Conservation (phyloP, 35 echinoderm and acorn worm genomes). For the Ophiothrix spiculata region DNA sequence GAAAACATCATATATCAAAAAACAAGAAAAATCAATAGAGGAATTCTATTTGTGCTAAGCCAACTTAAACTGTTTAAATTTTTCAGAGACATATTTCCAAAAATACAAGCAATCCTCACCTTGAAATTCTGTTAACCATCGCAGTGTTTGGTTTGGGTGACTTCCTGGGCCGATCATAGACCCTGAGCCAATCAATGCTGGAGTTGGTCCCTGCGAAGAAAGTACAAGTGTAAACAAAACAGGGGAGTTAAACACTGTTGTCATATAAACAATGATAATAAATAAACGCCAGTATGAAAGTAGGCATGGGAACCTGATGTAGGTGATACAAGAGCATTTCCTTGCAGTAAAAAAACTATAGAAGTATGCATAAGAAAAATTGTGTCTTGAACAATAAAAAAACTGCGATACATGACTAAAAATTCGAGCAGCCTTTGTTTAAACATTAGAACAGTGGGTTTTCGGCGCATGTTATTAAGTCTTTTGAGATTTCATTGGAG, state of each 20-base stretch:
- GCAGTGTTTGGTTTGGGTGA: neutral
- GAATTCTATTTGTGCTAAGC: neutral
- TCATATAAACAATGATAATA: neutral
- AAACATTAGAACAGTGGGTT: too few relatives aligned
- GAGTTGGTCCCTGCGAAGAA: neutral
- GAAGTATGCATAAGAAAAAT: neutral
- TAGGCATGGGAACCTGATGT: neutral
- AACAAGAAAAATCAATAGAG: neutral
- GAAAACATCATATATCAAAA: neutral
- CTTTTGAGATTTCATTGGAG: too few relatives aligned
- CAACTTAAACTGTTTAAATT: neutral
- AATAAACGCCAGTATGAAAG: neutral
- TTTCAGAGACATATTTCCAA: neutral
- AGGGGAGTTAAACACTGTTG: neutral
- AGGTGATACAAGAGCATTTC: neutral
- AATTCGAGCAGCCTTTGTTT: too few relatives aligned
- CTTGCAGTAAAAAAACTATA: neutral
- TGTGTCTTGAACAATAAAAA: too few relatives aligned
- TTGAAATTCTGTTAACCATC: neutral
- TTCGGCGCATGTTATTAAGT: too few relatives aligned
- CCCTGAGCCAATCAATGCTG: neutral
- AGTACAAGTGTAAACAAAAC: neutral
- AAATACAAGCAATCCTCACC: neutral
- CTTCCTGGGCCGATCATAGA: neutral
- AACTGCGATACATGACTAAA: too few relatives aligned